Conservation (phyloP, 2,888 invertebrate genomes). For the Platerodrilus igneus region DNA sequence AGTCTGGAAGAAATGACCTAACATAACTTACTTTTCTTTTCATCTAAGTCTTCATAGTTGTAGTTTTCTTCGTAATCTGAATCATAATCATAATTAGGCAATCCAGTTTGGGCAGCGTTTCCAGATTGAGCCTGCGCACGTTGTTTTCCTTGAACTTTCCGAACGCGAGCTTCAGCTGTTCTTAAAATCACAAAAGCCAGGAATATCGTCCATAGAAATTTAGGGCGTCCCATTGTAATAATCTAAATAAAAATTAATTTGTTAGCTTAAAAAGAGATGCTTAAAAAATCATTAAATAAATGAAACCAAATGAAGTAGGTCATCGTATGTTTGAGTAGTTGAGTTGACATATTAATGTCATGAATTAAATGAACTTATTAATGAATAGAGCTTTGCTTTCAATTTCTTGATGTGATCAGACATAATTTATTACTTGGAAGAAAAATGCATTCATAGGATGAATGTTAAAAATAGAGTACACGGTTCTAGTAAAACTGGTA, state of each 20-base stretch:
- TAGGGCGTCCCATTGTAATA: constrained; percentile 18
- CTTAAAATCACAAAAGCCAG: constrained; percentile 31
- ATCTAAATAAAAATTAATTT: neutral
- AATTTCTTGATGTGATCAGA: no score
- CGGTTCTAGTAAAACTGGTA: no score
- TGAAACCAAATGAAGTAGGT: neutral
- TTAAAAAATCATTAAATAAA: neutral
- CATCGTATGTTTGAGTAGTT: no score
- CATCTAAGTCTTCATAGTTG: constrained; percentile 37
- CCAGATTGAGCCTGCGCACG: constrained; percentile 7
- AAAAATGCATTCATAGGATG: no score
- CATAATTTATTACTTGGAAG: no score
- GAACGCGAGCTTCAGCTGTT: constrained; percentile 34
- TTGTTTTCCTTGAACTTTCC: constrained; percentile 22
- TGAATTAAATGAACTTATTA: no score
- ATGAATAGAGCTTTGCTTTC: no score
- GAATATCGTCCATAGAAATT: constrained; percentile 30
- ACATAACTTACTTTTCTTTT: constrained; percentile 31
- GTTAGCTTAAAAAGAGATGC: neutral
- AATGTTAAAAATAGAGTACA: no score
- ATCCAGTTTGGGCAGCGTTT: constrained; percentile 36
- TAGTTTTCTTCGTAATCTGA: constrained; percentile 39
- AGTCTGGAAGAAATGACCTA: no score
- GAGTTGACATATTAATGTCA: no score
- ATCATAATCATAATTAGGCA: constrained; percentile 36